Conservation (phyloP, 2,797 vertebrate species). For the Morelia viridis region DNA sequence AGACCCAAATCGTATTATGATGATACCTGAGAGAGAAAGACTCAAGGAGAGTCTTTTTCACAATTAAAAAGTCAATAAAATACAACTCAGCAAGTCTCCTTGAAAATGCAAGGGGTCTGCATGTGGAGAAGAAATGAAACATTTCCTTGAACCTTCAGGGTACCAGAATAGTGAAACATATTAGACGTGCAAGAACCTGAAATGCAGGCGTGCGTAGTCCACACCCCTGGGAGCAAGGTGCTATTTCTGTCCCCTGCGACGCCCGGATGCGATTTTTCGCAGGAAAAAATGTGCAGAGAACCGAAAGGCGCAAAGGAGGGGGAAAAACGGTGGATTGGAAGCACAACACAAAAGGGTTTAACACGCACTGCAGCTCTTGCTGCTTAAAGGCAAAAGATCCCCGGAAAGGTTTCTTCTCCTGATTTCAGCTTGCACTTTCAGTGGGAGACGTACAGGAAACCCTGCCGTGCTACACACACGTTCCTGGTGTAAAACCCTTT, state of each 20-base stretch:
- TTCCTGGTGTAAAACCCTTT: neutral
- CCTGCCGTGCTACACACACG: neutral
- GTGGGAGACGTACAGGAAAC: no score
- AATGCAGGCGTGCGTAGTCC: neutral
- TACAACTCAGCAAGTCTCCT: neutral
- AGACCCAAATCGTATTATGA: neutral
- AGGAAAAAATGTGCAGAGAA: neutral
- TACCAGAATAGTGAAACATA: accelerated
- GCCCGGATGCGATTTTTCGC: constrained; percentile 38
- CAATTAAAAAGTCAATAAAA: neutral
- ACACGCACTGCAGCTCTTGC: no score
- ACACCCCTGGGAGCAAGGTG: constrained; percentile 26
- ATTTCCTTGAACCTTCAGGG: neutral
- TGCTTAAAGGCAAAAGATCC: neutral
- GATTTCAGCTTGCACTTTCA: neutral
- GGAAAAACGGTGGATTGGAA: neutral
- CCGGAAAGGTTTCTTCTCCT: neutral
- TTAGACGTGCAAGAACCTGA: neutral
- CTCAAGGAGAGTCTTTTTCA: neutral
- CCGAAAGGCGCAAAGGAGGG: constrained; percentile 15
- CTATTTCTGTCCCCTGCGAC: constrained; percentile 57
- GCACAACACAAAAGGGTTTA: neutral
- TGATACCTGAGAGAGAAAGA: neutral
- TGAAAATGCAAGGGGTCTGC: neutral
- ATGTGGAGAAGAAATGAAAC: neutral